Conservation (phyloP, 2,113 vertebrate genomes). For the Peromyscus polionotus region DNA sequence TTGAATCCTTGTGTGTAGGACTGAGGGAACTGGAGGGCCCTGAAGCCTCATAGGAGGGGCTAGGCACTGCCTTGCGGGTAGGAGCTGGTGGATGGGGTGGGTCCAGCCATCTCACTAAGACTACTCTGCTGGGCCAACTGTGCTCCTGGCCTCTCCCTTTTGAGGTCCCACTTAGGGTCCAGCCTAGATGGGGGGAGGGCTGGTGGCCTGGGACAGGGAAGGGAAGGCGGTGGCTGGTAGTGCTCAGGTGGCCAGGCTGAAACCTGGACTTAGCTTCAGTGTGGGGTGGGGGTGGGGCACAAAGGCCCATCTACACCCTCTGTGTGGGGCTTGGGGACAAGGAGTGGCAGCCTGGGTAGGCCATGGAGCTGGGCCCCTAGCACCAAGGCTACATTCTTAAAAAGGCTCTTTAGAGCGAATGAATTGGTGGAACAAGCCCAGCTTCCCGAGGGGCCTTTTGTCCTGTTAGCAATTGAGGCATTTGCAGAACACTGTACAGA, state of each 20-base stretch:
- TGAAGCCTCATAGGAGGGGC: not conserved
- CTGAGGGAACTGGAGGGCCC: not conserved
- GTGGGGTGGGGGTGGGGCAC: not conserved
- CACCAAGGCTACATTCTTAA: not conserved
- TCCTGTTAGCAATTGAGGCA: not conserved
- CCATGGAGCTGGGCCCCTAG: not conserved
- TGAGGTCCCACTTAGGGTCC: not conserved
- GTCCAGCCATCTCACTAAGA: not conserved
- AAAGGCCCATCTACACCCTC: not conserved
- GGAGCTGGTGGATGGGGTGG: not conserved
- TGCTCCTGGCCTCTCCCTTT: not conserved
- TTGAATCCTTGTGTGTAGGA: not conserved
- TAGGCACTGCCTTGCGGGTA: not conserved
- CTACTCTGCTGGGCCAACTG: not conserved
- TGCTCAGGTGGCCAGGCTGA: not conserved
- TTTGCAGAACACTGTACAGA: slow-evolving; percentile 73
- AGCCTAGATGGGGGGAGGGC: not conserved
- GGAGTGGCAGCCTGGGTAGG: not conserved
- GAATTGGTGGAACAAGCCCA: accelerated
- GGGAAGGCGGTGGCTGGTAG: not conserved
- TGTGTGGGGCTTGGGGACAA: not conserved
- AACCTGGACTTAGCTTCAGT: not conserved
- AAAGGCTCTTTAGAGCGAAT: not conserved
- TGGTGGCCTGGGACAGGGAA: not conserved
- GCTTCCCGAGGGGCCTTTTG: not conserved